These are phyloP conservation scores for Cephalophus harveyi DNA, from an alignment of 2,113 vertebrate species.

Conservation along the genomic window DNA sequence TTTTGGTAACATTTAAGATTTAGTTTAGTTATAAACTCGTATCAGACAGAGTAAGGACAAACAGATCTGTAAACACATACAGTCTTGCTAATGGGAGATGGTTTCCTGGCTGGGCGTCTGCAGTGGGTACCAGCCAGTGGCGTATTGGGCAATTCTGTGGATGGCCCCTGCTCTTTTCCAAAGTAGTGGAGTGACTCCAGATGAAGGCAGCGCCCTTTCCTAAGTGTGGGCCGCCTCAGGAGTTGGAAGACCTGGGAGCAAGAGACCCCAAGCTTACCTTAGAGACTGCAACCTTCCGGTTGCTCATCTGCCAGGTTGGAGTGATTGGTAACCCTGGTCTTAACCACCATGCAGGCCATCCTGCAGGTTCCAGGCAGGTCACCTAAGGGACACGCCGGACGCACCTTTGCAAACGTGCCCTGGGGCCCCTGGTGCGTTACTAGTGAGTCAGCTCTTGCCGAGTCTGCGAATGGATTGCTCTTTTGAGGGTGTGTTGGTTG, in stretches of 20 bases:
- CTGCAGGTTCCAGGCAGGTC: background rate
- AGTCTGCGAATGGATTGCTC: background rate
- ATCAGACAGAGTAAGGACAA: background rate
- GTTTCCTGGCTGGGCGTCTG: background rate
- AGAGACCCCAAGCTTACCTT: background rate
- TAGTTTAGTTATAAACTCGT: background rate
- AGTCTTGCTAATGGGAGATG: background rate
- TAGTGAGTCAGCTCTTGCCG: background rate
- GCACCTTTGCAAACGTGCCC: background rate
- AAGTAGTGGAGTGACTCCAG: background rate
- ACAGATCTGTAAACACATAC: background rate
- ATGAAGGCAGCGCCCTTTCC: background rate
- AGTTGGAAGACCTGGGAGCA: background rate
- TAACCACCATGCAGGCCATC: background rate
- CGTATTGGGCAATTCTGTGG: background rate
- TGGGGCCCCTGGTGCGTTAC: background rate
- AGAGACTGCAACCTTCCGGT: background rate
- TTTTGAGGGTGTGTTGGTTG: background rate
- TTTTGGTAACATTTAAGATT: constrained; percentile 5
- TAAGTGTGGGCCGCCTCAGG: background rate
- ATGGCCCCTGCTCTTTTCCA: background rate
- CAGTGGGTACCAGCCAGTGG: background rate
- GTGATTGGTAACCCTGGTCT: background rate
- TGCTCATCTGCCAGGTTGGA: constrained; percentile 7
- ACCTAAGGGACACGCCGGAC: background rate